Base-by-base conservation (phyloP, 2,797 vertebrate genomes). In the Podargus strigoides region DNA sequence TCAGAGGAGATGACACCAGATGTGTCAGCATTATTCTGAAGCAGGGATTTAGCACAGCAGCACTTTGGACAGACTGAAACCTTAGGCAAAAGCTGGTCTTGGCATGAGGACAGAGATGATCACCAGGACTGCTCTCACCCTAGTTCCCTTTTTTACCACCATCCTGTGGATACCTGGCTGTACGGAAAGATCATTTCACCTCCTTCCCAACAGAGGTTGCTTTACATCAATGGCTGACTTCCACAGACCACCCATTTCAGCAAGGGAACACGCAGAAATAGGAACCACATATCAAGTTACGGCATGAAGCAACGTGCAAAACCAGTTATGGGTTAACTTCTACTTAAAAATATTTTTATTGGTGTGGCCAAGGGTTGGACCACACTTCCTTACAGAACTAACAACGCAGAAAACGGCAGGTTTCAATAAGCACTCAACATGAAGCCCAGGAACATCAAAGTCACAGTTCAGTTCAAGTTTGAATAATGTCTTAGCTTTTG, bases 371-470 rank as follows among this genome's bases (percentile, higher is more conserved):
- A 39, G 36, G 53, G 23, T 7, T 44, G 74, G 81, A 82, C 42
- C 37, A 50, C 78, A 74, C 52, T 20, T 79, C 78, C 59, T 17
- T 22, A 46, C 26, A 76, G 69, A 84, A 36, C 63, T 81, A 87
- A 70, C 56, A 80, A 34, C 30, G 59, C n/a, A 86, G 62, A 88
- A 64, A 53, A 77, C 90, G 26, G 41, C 23, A 32, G 42, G 42
- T 49, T 81, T 70, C 83, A 73, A 75, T 55, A 94, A 78, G 42
- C 70, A 63, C 77, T 60, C 55, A 23, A 24, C 34, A 1, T 16
- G 63, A 60, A 92, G 81, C 62, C 49, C 42, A 68, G 56, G 32
- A 83, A 95, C 64, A 88, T 78, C 82, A 78, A 92, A 96, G 91
- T 50, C 66, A 76, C 42, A 36, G 28, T 37, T 84, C 21, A 63